Evolutionary conservation across 1,140 invertebrate species (phyloP), one percentile per base, ranked within the genome.

Genomic region (Pogonomyrmex barbatus): DNA sequence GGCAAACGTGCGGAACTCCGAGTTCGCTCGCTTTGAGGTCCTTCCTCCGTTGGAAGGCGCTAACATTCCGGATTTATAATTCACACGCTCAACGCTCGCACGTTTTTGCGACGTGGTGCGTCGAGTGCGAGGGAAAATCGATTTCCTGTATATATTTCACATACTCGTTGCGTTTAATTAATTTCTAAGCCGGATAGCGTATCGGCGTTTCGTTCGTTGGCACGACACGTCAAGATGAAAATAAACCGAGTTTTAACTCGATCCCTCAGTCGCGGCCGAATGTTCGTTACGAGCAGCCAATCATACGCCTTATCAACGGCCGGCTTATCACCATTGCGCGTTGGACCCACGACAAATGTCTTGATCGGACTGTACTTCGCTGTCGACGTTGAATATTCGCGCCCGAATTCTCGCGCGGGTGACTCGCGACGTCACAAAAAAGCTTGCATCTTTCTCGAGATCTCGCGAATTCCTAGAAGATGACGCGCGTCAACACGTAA

Each of bases 151-250:
- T 67, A 30, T 45, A 70, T 87, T 68, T 88, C 65, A 82, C 58
- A 45, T 75, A 62, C 68, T 87, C 75, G 58, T 84, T 63, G 87
- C 79, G 54, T 60, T 81, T 78, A 65, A 86, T 76, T 73, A 73
- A 56, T 73, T 54, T n/a, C 4, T n/a, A 12, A 2, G 10, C 9
- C 24, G 17, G 10, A 14, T 2, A n/a, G 4, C 30, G 9, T 79
- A 70, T 78, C 60, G 36, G 24, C n/a, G 17, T 70, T 50, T 81
- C 36, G 63, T 52, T 47, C n/a, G 33, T 79, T 67, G 63, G 63
- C 79, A 71, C 54, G 30, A 73, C 9, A 36, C 36, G 17, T 58
- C 67, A 33, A 6, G 54, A 39, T 54, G 17, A 45, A 82, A 71
- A 73, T 82, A 39, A 60, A 73, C 36, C 17, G 24, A 60, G n/a